Conservation (phyloP, 2,888 invertebrate species). For the Flabesymbios commensalis region DNA sequence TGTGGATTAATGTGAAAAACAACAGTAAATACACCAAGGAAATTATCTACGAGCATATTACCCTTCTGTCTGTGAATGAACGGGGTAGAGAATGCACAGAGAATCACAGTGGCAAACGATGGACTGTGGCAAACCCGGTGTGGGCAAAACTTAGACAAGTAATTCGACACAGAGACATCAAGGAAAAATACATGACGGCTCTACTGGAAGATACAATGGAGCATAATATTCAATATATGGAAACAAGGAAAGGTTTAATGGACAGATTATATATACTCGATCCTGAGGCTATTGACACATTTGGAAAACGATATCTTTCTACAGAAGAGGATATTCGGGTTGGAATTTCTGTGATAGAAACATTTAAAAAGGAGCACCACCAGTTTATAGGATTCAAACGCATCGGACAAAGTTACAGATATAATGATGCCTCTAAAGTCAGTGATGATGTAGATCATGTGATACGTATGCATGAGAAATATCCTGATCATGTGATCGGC, state of each 20-base stretch:
- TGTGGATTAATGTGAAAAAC: slow-evolving; percentile 14
- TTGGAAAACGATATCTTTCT: background rate
- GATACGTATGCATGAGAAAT: background rate
- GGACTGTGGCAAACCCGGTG: slow-evolving; percentile 16
- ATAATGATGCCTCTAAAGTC: background rate
- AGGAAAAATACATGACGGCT: slow-evolving; percentile 1
- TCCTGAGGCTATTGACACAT: background rate
- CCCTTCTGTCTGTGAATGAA: background rate
- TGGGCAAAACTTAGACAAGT: slow-evolving; percentile 7
- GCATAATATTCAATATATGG: slow-evolving; percentile 19
- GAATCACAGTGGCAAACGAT: slow-evolving; percentile 7
- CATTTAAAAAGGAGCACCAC: background rate
- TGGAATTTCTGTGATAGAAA: background rate
- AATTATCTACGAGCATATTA: slow-evolving; percentile 5
- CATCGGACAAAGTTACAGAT: background rate
- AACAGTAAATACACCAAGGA: slow-evolving; percentile 5
- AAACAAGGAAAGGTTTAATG: slow-evolving; percentile 11
- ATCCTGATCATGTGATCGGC: background rate
- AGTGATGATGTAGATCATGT: background rate
- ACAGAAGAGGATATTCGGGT: background rate
- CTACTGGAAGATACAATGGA: slow-evolving; percentile 8
- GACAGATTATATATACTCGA: slow-evolving; percentile 5
- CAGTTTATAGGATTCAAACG: background rate
- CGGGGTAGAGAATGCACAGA: background rate
- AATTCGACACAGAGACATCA: slow-evolving; percentile 9